phyloP scores from a whole-genome alignment of 92 coral and sea anemone species.

The Pocillopora meandrina region DNA sequence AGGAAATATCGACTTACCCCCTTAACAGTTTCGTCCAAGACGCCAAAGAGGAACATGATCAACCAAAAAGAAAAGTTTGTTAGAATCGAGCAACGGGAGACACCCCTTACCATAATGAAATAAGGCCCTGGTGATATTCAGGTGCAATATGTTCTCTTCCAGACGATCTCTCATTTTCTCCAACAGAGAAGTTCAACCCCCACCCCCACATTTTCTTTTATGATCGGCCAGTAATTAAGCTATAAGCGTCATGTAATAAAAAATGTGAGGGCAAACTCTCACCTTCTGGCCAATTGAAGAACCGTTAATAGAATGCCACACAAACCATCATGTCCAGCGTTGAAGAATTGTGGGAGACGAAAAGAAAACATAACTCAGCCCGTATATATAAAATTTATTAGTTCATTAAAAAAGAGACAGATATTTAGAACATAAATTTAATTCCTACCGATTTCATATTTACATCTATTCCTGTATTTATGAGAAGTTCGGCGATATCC shows the following conservation, averaged over 20 bases:
- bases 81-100: background rate
- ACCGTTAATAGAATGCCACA: background rate
- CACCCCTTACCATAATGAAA: too few relatives aligned
- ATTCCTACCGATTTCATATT: slow-evolving; percentile 66
- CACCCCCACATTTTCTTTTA: too few relatives aligned
- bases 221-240: too few relatives aligned
- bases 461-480: slow-evolving; percentile 74
- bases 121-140: too few relatives aligned
- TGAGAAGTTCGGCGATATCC: slow-evolving; percentile 62
- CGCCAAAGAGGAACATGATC: background rate
- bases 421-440: background rate
- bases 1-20: slow-evolving; percentile 3
- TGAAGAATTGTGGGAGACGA: background rate
- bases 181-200: too few relatives aligned
- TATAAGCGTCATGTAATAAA: background rate
- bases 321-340: background rate
- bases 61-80: background rate
- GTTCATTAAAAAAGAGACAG: background rate
- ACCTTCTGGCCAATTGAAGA: slow-evolving; percentile 3
- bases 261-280: background rate
- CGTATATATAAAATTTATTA: too few relatives aligned
- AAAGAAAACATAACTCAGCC: background rate
- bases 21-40: background rate
- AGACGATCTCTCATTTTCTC: too few relatives aligned
- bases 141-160: too few relatives aligned